Percentiles rank a stretch among this genome's conserved stretches.
Evolutionary conservation across 2,113 vertebrate genomes (phyloP).

Genomic region (Cairina moschata): DNA sequence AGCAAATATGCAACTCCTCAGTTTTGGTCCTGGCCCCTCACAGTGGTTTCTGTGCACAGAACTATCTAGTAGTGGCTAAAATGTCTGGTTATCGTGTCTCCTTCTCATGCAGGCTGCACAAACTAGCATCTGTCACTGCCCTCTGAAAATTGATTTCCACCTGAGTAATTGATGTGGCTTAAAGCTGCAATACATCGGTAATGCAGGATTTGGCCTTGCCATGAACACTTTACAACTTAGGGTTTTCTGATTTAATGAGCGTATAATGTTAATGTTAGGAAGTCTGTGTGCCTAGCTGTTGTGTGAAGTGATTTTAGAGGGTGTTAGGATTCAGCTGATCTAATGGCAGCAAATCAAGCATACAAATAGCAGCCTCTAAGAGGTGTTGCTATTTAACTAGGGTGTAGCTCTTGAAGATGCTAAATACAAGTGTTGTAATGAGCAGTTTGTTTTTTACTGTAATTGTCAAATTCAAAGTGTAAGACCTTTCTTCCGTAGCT

Average conservation of each 20-base stretch:
- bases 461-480: conserved; percentile 15
- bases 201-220: not conserved
- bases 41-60: not conserved
- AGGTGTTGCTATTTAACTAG: not conserved
- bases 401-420: not conserved
- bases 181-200: not conserved
- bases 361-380: not conserved
- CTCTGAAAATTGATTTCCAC: not conserved
- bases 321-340: not conserved
- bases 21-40: not conserved
- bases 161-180: not conserved
- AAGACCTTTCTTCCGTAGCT: conserved; percentile 15
- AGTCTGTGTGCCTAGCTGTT: not conserved
- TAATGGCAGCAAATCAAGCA: not conserved
- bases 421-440: conserved; percentile 6
- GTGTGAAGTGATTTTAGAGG: not conserved
- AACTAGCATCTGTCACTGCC: not conserved
- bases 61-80: not conserved
- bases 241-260: not conserved
- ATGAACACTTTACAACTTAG: fast-evolving
- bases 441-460: not conserved
- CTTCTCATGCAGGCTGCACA: not conserved
- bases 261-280: not conserved
- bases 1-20: not conserved
- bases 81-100: fast-evolving